Percentiles rank a stretch among this genome's conserved stretches.
Evolutionary conservation across 2,888 invertebrate species (phyloP).

Genomic region (Zhengitettix transpicula): DNA sequence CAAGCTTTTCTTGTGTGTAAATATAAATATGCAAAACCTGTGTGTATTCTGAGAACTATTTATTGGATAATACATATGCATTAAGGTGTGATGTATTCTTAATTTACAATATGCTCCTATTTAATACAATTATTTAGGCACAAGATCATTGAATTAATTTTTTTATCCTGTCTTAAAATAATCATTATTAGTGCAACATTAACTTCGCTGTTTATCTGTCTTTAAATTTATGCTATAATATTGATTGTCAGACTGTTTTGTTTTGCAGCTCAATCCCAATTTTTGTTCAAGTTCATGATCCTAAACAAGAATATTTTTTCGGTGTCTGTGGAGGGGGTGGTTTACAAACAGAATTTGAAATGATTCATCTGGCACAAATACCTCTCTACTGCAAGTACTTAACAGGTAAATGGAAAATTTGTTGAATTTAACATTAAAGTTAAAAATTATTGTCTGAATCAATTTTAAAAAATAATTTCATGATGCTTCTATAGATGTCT

Average conservation of each 20-base stretch:
- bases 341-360: constrained; percentile 69
- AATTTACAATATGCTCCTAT: no score
- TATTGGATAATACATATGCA: no score
- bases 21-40: no score
- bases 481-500: no score
- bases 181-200: background rate
- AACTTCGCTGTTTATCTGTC: background rate
- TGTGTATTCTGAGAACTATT: no score
- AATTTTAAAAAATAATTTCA: no score
- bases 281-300: constrained; percentile 71
- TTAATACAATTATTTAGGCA: no score
- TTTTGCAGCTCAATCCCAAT: constrained; percentile 53
- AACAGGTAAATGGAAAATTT: constrained; percentile 31
- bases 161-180: background rate
- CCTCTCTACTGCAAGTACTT: constrained; percentile 71
- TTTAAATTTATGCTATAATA: background rate
- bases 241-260: background rate
- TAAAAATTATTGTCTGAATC: no score
- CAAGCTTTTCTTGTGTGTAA: no score
- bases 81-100: no score
- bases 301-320: constrained; percentile 61
- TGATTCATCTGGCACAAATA: constrained; percentile 66
- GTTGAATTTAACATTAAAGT: no score
- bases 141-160: background rate
- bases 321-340: constrained; percentile 68